phyloP scores from a whole-genome alignment of 2,797 vertebrate genomes.

The Coranthus polyacanthus region DNA sequence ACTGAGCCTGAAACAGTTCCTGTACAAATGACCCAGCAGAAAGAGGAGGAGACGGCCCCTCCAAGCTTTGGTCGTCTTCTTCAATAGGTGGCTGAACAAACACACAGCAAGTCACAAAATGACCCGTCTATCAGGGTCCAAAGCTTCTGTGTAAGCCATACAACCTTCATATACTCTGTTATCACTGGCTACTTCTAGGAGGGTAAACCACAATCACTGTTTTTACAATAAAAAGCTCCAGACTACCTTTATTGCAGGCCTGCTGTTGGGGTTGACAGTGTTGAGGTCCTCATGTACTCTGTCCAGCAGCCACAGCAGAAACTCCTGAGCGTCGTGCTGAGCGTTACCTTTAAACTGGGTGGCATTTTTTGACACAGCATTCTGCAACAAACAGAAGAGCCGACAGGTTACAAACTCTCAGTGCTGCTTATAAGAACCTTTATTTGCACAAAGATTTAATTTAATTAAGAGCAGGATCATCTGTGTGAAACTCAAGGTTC shows the following conservation, averaged over 20 bases:
- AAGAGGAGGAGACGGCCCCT: constrained; percentile 92
- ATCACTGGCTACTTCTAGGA: background rate
- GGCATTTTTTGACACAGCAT: constrained; percentile 93
- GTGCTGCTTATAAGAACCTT: too few species aligned
- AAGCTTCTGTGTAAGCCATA: background rate
- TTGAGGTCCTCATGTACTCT: constrained; percentile 97
- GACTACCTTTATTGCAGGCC: constrained; percentile 89
- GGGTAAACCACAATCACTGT: background rate
- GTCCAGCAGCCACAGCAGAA: constrained; percentile 98
- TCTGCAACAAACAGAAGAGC: constrained; percentile 79
- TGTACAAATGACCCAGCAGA: constrained; percentile 96
- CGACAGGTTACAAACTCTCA: constrained; percentile 5
- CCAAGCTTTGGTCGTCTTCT: constrained; percentile 88
- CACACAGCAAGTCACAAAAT: constrained; percentile 32
- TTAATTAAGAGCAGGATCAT: background rate
- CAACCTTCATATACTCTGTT: background rate
- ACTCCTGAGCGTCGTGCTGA: constrained; percentile 98
- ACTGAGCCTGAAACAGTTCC: constrained; percentile 98
- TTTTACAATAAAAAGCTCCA: background rate
- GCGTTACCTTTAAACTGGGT: constrained; percentile 95
- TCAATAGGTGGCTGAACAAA: constrained; percentile 89
- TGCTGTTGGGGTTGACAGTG: constrained; percentile 84
- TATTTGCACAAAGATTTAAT: too few species aligned
- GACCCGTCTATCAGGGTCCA: constrained; percentile 12
- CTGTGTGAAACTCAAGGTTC: background rate